These are phyloP conservation scores for Temnopleurus reevesii DNA, from an alignment of 53 echinoderm and acorn worm genomes.

Conservation along the genomic window DNA sequence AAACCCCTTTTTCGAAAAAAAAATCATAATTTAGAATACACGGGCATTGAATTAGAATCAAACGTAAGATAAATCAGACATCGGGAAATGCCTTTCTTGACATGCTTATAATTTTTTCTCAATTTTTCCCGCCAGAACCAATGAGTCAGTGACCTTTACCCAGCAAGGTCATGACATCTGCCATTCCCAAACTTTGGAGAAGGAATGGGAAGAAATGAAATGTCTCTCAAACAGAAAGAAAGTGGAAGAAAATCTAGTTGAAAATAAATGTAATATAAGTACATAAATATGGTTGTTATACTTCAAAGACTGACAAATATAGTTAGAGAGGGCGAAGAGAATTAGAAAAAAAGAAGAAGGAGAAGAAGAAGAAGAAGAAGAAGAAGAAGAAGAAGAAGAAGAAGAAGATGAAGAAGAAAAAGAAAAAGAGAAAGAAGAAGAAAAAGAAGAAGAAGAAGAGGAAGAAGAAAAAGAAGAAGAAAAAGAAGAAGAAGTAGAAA, in stretches of 20 bases:
- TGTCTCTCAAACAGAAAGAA: too few species aligned
- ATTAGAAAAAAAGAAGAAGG: too few species aligned
- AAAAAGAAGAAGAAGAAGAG: not conserved
- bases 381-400: not conserved
- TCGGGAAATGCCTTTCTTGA: not conserved
- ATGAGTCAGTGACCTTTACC: conserved; percentile 34
- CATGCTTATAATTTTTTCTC: not conserved
- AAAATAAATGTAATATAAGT: too few species aligned
- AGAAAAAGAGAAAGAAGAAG: not conserved
- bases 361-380: not conserved
- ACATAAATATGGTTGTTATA: too few species aligned
- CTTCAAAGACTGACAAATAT: too few species aligned
- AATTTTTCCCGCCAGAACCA: conserved; percentile 31
- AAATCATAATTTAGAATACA: not conserved
- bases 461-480: not conserved
- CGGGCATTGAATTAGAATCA: not conserved
- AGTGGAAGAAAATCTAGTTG: too few species aligned
- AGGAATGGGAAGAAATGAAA: not conserved
- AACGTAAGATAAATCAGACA: not conserved
- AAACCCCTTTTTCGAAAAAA: too few species aligned
- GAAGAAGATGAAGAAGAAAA: not conserved
- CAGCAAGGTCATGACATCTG: conserved; percentile 31
- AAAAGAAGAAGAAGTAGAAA: not conserved
- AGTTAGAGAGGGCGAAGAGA: too few species aligned
- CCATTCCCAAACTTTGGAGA: not conserved